Evolutionary conservation across 1,140 invertebrate species (phyloP), one percentile per base, ranked within the genome.

Genomic region (Ips typographus): DNA sequence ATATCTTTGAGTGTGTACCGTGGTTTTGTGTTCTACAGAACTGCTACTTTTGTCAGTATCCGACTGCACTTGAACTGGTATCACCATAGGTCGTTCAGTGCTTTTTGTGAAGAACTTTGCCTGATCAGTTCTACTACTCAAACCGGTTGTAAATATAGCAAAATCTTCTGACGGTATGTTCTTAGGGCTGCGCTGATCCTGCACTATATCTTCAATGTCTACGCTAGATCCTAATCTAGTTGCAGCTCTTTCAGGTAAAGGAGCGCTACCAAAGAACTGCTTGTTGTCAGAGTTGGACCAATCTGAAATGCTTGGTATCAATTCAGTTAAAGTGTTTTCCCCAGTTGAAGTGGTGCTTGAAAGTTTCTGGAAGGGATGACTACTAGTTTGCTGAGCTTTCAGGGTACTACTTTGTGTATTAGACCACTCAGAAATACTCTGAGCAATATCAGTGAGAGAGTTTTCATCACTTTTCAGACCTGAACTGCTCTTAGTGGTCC

Each of bases 391-490:
- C 40, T 75, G 77, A 37, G 72, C 73, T 40, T 79, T 77, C 47
- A 79, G 65, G 6, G 76, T 78, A 65, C 79, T 80, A 39, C 77
- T 80, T 63, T 79, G 85, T 64, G 84, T 86, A 4, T 81, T 84
- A 2, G 85, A 86, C 84, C 85, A 86, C 62, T 86, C 85, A 0
- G 85, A 86, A 51, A 85, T 85, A 0, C 84, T 85, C 44, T 84
- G 84, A 2, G 84, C 85, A 5, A 85, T 79, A 71, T 85, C 84
- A 2, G 84, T 83, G 39, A 85, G 71, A 1, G 84, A 85, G 70
- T 85, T 85, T 59, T 85, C 84, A 55, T 85, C 84, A 4, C 83
- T 83, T 67, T 85, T 86, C 2, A 84, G 81, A 3, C 79, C 84
- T 0, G 85, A 85, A 72, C 83, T 84, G n/a, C 82, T 84, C 65